A percentile compares a stretch with the other conserved stretches of the same genome.
These are phyloP conservation scores for Adineta ricciae DNA, from an alignment of 2,888 invertebrate genomes.

Conservation along the genomic window DNA sequence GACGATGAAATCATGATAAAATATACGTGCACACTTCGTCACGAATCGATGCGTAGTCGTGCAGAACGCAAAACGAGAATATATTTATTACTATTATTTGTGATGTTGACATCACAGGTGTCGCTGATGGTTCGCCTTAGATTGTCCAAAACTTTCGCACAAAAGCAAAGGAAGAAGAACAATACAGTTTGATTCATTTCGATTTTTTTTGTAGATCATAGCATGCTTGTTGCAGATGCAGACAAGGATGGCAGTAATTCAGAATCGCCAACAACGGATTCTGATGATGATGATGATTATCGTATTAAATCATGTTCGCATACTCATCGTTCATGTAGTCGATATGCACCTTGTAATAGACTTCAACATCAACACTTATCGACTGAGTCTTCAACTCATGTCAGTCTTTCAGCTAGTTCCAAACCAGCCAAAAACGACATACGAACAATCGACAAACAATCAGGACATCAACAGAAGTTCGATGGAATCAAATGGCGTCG, in stretches of 20 bases:
- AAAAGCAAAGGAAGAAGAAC: too few species aligned
- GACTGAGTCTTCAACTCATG: too few species aligned
- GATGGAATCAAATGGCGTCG: not conserved
- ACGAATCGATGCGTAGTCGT: not conserved
- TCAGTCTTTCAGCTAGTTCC: not conserved
- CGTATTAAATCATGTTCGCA: not conserved
- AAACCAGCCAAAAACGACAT: not conserved
- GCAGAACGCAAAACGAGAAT: not conserved
- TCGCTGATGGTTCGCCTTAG: too few species aligned
- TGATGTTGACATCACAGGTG: too few species aligned
- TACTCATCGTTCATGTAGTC: not conserved
- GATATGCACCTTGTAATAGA: not conserved
- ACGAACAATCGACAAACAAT: not conserved
- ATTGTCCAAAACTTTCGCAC: too few species aligned
- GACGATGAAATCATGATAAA: not conserved
- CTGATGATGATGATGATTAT: not conserved
- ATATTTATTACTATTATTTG: not conserved
- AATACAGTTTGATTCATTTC: too few species aligned
- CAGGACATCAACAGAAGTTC: not conserved
- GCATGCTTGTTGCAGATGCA: not conserved
- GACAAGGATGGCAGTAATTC: not conserved
- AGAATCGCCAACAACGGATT: not conserved
- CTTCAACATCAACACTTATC: not conserved
- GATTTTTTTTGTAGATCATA: not conserved
- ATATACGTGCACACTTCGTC: not conserved